Conservation (phyloP, 1,140 invertebrate species). For the Apis florea region DNA sequence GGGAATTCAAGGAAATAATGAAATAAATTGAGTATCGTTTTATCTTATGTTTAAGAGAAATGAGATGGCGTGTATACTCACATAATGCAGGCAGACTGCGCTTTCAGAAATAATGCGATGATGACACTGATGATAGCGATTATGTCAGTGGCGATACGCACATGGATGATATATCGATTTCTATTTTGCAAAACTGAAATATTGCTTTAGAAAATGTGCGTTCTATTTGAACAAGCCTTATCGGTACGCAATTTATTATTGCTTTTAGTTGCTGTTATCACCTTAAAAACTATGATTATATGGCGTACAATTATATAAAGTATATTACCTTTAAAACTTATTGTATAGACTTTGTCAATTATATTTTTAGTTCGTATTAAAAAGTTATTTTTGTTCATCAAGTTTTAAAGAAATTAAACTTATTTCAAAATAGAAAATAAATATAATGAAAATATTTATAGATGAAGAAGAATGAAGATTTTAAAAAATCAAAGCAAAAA, state of each 20-base stretch:
- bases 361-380: no score
- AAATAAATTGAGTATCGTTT: background rate
- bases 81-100: background rate
- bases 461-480: no score
- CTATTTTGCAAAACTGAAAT: conserved; percentile 2
- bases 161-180: conserved; percentile 17
- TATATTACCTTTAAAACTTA: no score
- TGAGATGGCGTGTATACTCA: background rate
- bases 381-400: no score
- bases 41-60: background rate
- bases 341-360: no score
- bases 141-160: background rate
- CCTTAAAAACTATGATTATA: no score
- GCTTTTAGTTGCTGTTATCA: background rate
- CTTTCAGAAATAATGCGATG: conserved; percentile 20
- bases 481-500: no score
- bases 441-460: no score
- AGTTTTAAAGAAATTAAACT: no score
- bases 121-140: conserved; percentile 16
- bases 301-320: no score
- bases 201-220: background rate
- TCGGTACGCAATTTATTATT: background rate
- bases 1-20: background rate
- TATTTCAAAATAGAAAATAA: no score
- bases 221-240: conserved; percentile 5